These are phyloP conservation scores for Diuraphis noxia DNA, from an alignment of 1,140 invertebrate species.

Conservation along the genomic window DNA sequence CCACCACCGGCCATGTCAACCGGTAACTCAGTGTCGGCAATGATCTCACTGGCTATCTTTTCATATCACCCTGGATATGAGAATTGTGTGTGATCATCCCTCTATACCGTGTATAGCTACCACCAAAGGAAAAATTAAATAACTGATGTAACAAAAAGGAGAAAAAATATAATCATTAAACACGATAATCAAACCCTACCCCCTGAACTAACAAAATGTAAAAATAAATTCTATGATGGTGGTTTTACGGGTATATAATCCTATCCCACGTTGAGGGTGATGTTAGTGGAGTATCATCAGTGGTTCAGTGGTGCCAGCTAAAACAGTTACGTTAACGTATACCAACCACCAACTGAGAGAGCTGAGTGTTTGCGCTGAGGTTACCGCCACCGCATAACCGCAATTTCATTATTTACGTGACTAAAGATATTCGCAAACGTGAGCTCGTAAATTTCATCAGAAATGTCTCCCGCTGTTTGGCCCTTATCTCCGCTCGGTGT, in stretches of 20 bases:
- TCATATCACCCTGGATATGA: neutral
- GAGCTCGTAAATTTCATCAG: conserved; percentile 35
- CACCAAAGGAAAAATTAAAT: neutral
- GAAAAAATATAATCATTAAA: neutral
- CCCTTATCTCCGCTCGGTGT: neutral
- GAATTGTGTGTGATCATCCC: neutral
- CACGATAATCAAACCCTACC: neutral
- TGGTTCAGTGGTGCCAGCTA: neutral
- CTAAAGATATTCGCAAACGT: conserved; percentile 1
- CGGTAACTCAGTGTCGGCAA: too few species aligned
- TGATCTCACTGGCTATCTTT: neutral
- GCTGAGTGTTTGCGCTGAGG: neutral
- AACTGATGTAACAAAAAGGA: neutral
- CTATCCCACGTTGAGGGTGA: neutral
- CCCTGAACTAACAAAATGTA: neutral
- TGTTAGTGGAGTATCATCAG: neutral
- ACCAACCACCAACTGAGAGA: neutral
- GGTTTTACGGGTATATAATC: neutral
- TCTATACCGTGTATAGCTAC: neutral
- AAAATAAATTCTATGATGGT: neutral
- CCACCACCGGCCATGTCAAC: too few species aligned
- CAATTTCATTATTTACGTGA: conserved; percentile 35
- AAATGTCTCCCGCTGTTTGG: conserved; percentile 22
- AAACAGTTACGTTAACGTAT: neutral
- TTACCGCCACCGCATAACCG: neutral